Percentiles rank a stretch among this genome's conserved stretches.
Evolutionary conservation across 2,888 invertebrate genomes (phyloP).

Genomic region (Zootermopsis nevadensis): DNA sequence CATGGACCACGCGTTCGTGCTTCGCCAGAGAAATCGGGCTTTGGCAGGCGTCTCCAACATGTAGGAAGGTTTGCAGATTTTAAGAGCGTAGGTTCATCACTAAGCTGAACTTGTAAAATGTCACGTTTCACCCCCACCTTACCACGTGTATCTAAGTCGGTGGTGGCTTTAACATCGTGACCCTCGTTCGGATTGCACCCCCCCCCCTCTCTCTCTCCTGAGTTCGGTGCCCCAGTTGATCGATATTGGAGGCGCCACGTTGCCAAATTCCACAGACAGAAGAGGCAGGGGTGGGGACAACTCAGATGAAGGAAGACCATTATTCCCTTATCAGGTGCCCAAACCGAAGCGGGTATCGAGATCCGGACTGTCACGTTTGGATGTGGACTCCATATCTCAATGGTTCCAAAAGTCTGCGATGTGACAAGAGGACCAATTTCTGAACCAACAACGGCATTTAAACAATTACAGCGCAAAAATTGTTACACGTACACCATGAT

Average conservation of each 20-base stretch:
- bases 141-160: conserved; percentile 21
- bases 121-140: not conserved
- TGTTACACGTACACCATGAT: no score
- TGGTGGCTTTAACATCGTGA: conserved; percentile 13
- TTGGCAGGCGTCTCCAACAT: not conserved
- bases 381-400: no score
- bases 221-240: conserved; percentile 38
- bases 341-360: not conserved
- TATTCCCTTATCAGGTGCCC: not conserved
- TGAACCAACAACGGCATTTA: no score
- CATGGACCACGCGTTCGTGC: not conserved
- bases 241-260: conserved; percentile 39
- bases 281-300: not conserved
- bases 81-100: not conserved
- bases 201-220: not conserved
- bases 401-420: no score
- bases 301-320: not conserved
- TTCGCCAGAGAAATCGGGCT: not conserved
- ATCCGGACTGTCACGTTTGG: not conserved
- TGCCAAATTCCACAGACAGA: conserved; percentile 25
- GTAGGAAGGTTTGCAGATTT: not conserved
- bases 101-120: not conserved
- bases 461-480: no score
- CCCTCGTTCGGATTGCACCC: not conserved
- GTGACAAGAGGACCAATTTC: no score